Evolutionary conservation across 2,888 invertebrate species (phyloP), one percentile per base, ranked within the genome.

Genomic region (Leptothorax acervorum): DNA sequence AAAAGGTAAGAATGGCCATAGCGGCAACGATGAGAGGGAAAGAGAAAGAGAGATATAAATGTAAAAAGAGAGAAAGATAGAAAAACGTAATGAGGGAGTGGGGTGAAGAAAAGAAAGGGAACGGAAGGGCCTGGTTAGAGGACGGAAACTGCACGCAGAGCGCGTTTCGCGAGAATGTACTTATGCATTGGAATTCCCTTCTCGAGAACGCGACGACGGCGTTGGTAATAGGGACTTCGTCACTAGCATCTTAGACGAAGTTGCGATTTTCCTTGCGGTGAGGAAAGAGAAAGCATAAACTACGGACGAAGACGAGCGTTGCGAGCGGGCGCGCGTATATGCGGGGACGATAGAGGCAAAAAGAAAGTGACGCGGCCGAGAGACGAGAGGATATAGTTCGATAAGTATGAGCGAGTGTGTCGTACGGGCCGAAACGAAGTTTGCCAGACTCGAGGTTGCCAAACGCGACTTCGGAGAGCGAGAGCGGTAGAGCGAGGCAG

Each of bases 381-480:
- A 63, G 63, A 73, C 51, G 82, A 76, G 73, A 83, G 83, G 83
- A 83, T 85, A 88, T 85, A 87, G 89, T 85, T 88, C 89, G 85
- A 89, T 90, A 91, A 88, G 90, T 90, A 88, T 83, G 88, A 91
- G 84, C 63, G 84, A 85, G 85, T 84, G 86, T 78, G 62, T 75
- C 60, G 82, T 78, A 82, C 85, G 65, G 75, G 62, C 70, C 82
- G 86, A 85, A 90, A 90, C 86, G 83, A 92, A 91, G 90, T 92
- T 91, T 91, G 82, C 87, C 73, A 86, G 89, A 84, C 68, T 87
- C 81, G 78, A 82, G 90, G 86, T 87, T 91, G 88, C 82, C 87
- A 90, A 92, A 90, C 90, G 88, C 88, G 85, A 86, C 86, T 88
- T 86, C 86, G 86, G 82, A 86, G 82, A 89, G 87, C 87, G 66